Conservation (phyloP, 2,888 invertebrate species). For the Cabera pusaria region DNA sequence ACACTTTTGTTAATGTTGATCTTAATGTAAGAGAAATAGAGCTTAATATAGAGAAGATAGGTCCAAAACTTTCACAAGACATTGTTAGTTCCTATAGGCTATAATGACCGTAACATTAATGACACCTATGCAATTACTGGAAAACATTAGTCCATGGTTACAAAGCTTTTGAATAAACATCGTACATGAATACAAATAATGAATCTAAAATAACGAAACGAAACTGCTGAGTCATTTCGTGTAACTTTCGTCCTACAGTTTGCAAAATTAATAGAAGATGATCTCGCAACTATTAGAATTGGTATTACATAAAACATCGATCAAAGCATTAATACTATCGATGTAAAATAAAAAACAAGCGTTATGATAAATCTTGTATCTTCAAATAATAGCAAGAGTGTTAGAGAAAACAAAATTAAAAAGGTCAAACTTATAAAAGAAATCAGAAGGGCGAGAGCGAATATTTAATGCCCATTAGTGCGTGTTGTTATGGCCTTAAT, state of each 20-base stretch:
- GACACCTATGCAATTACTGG: conserved; percentile 33
- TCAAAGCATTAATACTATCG: no score
- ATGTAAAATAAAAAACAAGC: no score
- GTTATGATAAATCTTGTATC: no score
- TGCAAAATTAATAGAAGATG: no score
- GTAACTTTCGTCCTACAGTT: conserved; percentile 1
- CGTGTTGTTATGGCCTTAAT: conserved; percentile 25
- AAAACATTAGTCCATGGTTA: conserved; percentile 27
- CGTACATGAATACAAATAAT: no score
- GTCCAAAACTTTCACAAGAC: conserved; percentile 44
- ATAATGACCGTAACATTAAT: conserved; percentile 34
- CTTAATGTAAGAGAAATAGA: conserved; percentile 11
- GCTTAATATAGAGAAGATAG: conserved; percentile 15
- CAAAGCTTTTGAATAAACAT: conserved; percentile 18
- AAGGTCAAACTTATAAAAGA: conserved; percentile 42
- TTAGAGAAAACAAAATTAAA: conserved; percentile 37
- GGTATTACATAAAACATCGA: no score
- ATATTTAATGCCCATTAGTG: conserved; percentile 27
- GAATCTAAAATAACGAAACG: background rate
- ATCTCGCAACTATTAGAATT: no score
- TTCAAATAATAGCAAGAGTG: conserved; percentile 5
- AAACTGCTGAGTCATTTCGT: background rate
- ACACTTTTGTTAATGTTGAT: background rate
- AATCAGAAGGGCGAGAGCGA: conserved; percentile 34
- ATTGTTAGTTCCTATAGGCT: conserved; percentile 42